These are phyloP conservation scores for Podargus strigoides DNA, from an alignment of 2,797 vertebrate genomes.

Conservation along the genomic window DNA sequence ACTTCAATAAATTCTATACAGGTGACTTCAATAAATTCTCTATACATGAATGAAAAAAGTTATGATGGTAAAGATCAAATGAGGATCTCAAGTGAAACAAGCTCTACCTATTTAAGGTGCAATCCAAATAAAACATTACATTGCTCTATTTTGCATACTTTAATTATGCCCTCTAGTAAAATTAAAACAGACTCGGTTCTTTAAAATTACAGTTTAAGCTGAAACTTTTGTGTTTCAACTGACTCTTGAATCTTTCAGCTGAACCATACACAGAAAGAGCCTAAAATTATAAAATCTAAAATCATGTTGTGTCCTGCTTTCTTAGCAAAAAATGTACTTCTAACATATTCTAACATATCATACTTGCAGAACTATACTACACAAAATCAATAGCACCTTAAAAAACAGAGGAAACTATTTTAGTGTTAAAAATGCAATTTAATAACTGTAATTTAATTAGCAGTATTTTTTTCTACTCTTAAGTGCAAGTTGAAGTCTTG, in stretches of 20 bases:
- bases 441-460: background rate
- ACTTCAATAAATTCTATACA: background rate
- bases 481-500: background rate
- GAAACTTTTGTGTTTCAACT: background rate
- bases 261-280: background rate
- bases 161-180: background rate
- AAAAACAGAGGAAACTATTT: background rate
- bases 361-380: background rate
- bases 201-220: background rate
- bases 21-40: background rate
- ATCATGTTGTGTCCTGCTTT: background rate
- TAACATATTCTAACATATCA: background rate
- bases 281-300: background rate
- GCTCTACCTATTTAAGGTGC: background rate
- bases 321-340: background rate
- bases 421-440: background rate
- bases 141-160: background rate
- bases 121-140: background rate
- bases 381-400: background rate
- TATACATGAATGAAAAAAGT: background rate
- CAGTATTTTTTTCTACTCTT: background rate
- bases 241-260: background rate
- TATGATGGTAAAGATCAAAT: background rate
- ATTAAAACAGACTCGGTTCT: background rate
- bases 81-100: constrained; percentile 18